Conservation (phyloP, 1,140 invertebrate species). For the Hestina assimilis region DNA sequence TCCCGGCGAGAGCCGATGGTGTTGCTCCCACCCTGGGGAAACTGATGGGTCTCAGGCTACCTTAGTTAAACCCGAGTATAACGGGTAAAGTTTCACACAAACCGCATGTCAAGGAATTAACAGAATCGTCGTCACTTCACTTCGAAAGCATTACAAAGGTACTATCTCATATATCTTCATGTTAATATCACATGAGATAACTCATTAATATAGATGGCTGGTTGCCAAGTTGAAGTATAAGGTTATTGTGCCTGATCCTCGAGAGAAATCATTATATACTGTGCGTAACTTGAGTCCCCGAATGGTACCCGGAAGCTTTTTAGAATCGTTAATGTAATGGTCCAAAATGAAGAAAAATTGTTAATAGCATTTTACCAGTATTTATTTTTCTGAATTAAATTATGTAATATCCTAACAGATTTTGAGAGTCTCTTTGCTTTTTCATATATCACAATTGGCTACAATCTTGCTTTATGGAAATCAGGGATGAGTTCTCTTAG, state of each 20-base stretch:
- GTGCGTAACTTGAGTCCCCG: conserved; percentile 1
- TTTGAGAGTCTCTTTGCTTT: too few species aligned
- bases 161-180: not conserved
- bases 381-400: not conserved
- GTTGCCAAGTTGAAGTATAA: not conserved
- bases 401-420: not conserved
- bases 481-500: too few species aligned
- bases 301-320: not conserved
- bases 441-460: too few species aligned
- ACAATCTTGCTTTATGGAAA: too few species aligned
- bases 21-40: too few species aligned
- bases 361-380: not conserved
- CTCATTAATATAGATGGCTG: conserved; percentile 3
- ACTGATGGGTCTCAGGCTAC: too few species aligned
- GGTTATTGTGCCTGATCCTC: conserved; percentile 5
- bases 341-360: not conserved
- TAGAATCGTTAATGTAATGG: not conserved
- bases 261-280: conserved; percentile 1
- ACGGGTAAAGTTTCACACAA: too few species aligned
- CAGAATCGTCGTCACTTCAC: too few species aligned
- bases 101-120: too few species aligned
- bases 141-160: too few species aligned
- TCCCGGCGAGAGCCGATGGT: too few species aligned
- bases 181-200: not conserved
- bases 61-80: too few species aligned